A percentile compares a stretch with the other conserved stretches of the same genome.
Evolutionary conservation across 2,888 invertebrate genomes (phyloP).

Genomic region (Ennomos fuscantarius): DNA sequence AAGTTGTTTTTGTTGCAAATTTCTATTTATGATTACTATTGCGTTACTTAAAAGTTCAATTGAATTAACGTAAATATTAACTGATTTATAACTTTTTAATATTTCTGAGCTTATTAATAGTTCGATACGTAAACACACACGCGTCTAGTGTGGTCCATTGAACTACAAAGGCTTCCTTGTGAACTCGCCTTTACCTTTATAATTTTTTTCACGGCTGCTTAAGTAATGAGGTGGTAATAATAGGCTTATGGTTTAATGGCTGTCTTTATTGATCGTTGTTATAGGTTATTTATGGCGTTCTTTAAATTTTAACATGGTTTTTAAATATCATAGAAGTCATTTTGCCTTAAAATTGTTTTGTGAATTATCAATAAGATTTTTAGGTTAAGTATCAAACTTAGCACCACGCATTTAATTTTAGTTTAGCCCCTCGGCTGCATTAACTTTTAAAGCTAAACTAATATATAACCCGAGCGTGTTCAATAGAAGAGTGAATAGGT

Average conservation of each 20-base stretch:
- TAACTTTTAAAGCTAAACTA: too few relatives aligned
- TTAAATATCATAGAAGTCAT: conserved; percentile 1
- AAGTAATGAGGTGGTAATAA: conserved; percentile 42
- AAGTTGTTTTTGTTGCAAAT: too few relatives aligned
- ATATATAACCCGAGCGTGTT: too few relatives aligned
- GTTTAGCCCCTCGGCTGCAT: too few relatives aligned
- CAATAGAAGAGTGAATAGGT: too few relatives aligned
- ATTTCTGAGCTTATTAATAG: conserved; percentile 19
- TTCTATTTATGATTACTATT: too few relatives aligned
- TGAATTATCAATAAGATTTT: too few relatives aligned
- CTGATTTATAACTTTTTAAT: conserved; percentile 10
- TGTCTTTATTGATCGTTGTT: conserved; percentile 30
- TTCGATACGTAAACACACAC: conserved; percentile 33
- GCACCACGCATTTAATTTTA: too few relatives aligned
- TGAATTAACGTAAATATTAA: background rate
- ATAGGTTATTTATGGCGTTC: conserved; percentile 24
- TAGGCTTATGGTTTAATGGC: conserved; percentile 33
- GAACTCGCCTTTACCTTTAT: conserved; percentile 37
- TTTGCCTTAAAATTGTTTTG: background rate
- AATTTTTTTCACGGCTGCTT: conserved; percentile 43
- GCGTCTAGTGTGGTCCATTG: conserved; percentile 50
- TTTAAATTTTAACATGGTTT: conserved; percentile 5
- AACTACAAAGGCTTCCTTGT: conserved; percentile 52
- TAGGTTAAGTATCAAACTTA: too few relatives aligned
- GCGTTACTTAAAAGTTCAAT: too few relatives aligned